Percentiles rank a stretch among this genome's conserved stretches.
Conservation (phyloP, 2,113 vertebrate species). For the Arenaria interpres region DNA sequence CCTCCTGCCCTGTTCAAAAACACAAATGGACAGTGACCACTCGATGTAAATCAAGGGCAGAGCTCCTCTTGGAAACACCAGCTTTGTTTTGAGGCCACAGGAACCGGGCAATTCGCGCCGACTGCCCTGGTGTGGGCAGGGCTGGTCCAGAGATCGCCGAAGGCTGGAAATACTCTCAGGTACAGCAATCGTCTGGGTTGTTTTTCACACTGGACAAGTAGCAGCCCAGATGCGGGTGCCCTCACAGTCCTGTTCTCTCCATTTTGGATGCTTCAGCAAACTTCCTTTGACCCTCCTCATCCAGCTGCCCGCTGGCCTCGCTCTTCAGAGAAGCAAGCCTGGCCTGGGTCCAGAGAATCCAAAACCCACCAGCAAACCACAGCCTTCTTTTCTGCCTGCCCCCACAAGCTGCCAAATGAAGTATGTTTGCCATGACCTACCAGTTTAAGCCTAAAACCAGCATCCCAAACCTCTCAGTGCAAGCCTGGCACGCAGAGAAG, state of each 20-base stretch:
- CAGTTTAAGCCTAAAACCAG: neutral
- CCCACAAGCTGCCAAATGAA: accelerated
- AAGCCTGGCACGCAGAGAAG: neutral
- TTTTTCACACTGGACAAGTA: neutral
- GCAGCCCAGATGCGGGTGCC: neutral
- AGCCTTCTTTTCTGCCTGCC: neutral
- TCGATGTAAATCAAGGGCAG: neutral
- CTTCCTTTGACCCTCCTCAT: neutral
- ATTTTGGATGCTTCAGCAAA: neutral
- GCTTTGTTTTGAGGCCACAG: neutral
- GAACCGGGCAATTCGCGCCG: accelerated
- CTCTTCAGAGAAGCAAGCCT: neutral
- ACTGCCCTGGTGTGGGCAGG: neutral
- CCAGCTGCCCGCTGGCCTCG: accelerated
- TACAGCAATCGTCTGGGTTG: neutral
- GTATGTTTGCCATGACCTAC: accelerated
- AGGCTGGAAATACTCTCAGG: neutral
- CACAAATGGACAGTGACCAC: neutral
- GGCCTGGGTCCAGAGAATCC: neutral
- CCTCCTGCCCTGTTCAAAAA: neutral
- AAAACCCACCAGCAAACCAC: neutral
- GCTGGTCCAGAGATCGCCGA: accelerated
- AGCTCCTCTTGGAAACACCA: neutral
- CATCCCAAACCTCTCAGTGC: accelerated
- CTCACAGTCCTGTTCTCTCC: neutral